phyloP scores from a whole-genome alignment of 2,797 vertebrate species.

The Oreochromis mossambicus region DNA sequence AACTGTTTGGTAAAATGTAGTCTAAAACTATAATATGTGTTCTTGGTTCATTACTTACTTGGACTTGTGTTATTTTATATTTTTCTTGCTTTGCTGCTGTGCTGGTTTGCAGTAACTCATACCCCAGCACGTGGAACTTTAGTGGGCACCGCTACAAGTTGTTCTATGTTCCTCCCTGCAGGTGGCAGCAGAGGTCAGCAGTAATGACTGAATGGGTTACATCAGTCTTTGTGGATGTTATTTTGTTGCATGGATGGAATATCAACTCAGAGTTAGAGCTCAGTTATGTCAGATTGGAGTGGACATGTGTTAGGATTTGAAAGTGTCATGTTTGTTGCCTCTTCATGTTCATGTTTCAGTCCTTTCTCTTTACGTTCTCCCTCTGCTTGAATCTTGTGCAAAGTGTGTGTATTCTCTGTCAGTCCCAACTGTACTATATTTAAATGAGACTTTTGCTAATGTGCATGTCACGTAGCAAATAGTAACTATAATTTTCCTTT shows the following conservation, averaged over 20 bases:
- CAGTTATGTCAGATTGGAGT: not conserved
- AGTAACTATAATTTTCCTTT: rapidly evolving
- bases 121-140: not conserved
- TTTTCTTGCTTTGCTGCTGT: not conserved
- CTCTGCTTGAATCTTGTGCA: rapidly evolving
- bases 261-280: not conserved
- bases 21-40: not conserved
- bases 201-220: not conserved
- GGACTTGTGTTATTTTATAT: not conserved
- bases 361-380: not conserved
- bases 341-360: not conserved
- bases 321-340: not conserved
- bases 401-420: rapidly evolving
- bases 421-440: not conserved
- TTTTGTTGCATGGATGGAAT: not conserved
- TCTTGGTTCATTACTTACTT: not conserved
- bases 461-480: rapidly evolving
- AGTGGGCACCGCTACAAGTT: not conserved
- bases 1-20: rapidly evolving
- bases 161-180: constrained; percentile 22
- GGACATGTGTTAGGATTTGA: not conserved
- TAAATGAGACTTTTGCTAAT: not conserved
- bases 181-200: constrained; percentile 62
- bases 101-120: not conserved
- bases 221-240: not conserved